Base-by-base conservation (phyloP, 2,113 vertebrate genomes). In the Pterophyllum scalare region DNA sequence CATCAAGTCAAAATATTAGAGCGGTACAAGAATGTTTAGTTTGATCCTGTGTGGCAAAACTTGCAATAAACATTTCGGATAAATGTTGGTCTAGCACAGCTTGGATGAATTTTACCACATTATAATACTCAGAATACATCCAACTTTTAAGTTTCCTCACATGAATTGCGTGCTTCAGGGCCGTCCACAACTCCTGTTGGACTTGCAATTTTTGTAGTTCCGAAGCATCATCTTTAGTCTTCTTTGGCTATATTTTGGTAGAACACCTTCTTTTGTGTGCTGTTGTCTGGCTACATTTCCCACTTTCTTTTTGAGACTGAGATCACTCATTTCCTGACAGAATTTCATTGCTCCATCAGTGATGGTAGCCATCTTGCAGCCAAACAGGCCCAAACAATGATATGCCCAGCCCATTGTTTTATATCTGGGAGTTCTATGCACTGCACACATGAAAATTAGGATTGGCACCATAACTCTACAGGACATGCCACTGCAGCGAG, bases 321-420 rank as follows among this genome's bases (percentile, higher is more conserved):
- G 62, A 43, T 43, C 7, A 65, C 43, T 15, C 40, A 40, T 65
- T 65, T 43, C 62, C n/a, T 65, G 38, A 6, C 13, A 43, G 17
- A 67, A 67, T 46, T 67, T 14, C 4, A 24, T 65, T 15, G 62
- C 62, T 43, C 22, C n/a, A 43, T 43, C 38, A 0, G n/a, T 43
- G 62, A 65, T 46, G 38, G 62, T 65, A 65, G 62, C 62, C 38
- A 43, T 65, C 38, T 26, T 67, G 62, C 3, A 67, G 62, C 38
- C 38, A 0, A 19, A 67, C 62, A 67, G 22, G 22, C 62, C 62
- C 24, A 67, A 67, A 26, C 24, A 65, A 26, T 1, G 15, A 43
- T 65, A 13, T 38, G 17, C 22, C 62, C 38, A 65, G 24, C 38
- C n/a, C 22, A 7, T 1, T 67, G 22, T 43, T 46, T 46, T 67